Evolutionary conservation across 2,113 vertebrate genomes (phyloP), one percentile per base, ranked within the genome.

Genomic region (Corythoichthys intestinalis): DNA sequence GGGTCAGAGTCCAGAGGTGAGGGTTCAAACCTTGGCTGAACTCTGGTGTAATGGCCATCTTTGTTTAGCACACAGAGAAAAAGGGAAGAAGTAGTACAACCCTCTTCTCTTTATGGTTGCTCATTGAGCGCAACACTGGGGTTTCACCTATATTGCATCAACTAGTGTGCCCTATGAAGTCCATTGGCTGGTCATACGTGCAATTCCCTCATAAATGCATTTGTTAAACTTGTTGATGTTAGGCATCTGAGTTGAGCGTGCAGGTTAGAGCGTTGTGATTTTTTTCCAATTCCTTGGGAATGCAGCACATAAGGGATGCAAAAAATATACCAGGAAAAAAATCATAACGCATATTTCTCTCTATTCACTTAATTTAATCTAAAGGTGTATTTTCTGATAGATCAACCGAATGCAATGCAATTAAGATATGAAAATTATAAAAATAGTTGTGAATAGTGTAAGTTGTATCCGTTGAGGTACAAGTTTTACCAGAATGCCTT

Each of bases 121-220:
- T 47, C 12, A 48, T 47, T 66, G 6, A 52, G 70, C 56, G 73
- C 67, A 54, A 67, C 71, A 65, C 71, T 56, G 41, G 62, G 73
- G 39, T 71, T 65, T 83, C 59, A 79, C 79, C 47, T 71, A 81
- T 84, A 77, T 84, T 75, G 71, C 76, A 85, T 69, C 46, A 4
- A 62, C 70, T 56, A 54, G 78, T 54, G 7, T 49, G 66, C 46
- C 67, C 83, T 87, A 80, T 71, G 76, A 84, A 86, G 73, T 20
- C 4, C 59, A 34, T 82, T 80, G 77, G 69, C 68, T 57, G 48
- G 47, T 6, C 47, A 38, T 60, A 67, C 66, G 37, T 4, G 57
- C 63, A 35, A 28, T 46, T 1, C 9, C n/a, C 35, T 39, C 8
- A 2, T 6, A 13, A 2, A 56, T 39, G 35, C 15, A 10, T 15